Conservation (phyloP, 2,113 vertebrate species). For the Hippocampus abdominalis region DNA sequence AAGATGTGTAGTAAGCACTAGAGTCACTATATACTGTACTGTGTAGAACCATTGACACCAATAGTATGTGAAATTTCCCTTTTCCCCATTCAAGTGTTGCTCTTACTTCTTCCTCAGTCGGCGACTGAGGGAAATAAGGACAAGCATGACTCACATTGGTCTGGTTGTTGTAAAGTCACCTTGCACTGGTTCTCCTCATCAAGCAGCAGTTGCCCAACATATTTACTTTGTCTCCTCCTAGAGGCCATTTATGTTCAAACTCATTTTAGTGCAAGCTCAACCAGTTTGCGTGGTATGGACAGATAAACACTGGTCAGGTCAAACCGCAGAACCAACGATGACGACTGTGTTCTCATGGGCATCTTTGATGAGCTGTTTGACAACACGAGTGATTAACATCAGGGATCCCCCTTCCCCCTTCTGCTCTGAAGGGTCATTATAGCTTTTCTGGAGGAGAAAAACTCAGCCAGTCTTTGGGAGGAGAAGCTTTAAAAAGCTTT, state of each 20-base stretch:
- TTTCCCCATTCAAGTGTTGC: constrained; percentile 16
- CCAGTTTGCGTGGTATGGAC: no score
- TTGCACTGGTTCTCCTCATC: neutral
- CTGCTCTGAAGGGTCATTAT: no score
- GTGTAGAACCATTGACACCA: constrained; percentile 36
- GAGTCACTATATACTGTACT: constrained; percentile 30
- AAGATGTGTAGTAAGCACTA: constrained; percentile 17
- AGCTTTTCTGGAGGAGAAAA: no score
- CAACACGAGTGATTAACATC: no score
- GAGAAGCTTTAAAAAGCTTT: no score
- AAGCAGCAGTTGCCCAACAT: neutral
- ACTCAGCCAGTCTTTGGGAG: no score
- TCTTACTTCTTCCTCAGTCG: constrained; percentile 17
- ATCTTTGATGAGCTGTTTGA: no score
- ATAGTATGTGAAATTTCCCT: constrained; percentile 21
- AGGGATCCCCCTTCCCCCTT: no score
- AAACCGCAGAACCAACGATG: no score
- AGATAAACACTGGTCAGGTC: no score
- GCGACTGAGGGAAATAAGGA: constrained; percentile 17
- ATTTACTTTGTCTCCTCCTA: constrained; percentile 41
- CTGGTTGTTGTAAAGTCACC: constrained; percentile 15
- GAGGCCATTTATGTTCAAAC: constrained; percentile 22
- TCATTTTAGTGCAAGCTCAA: no score
- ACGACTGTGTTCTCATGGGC: no score
- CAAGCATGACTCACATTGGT: constrained; percentile 30